Evolutionary conservation across 2,797 vertebrate species (phyloP).

Genomic region (Lindbergichthys nudifrons): DNA sequence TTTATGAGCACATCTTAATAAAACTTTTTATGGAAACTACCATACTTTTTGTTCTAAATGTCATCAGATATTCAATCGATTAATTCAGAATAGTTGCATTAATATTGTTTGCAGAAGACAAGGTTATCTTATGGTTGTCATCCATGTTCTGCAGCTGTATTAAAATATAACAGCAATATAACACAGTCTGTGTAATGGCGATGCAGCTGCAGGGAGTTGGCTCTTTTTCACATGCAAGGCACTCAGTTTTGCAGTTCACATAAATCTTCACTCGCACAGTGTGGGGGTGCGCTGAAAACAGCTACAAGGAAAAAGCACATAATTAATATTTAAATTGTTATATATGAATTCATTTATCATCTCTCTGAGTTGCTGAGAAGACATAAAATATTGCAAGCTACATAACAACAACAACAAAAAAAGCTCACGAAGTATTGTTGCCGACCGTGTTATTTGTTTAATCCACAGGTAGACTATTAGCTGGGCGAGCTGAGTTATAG

Average conservation of each 20-base stretch:
- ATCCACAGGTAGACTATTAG: constrained; percentile 67
- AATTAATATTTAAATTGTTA: constrained; percentile 45
- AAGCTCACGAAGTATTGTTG: constrained; percentile 33
- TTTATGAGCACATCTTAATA: background rate
- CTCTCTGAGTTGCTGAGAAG: constrained; percentile 27
- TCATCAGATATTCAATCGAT: background rate
- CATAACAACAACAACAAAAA: constrained; percentile 33
- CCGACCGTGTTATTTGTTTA: constrained; percentile 42
- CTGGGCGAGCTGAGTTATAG: constrained; percentile 57
- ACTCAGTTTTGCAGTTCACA: background rate
- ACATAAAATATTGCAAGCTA: constrained; percentile 29
- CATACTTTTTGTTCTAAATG: background rate
- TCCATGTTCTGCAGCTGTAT: constrained; percentile 1
- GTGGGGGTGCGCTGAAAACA: constrained; percentile 23
- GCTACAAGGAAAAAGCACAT: constrained; percentile 32
- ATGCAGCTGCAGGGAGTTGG: constrained; percentile 20
- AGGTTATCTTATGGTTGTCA: background rate
- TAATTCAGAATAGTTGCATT: background rate
- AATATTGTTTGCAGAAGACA: background rate
- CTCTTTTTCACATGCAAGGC: constrained; percentile 3
- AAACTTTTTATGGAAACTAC: background rate
- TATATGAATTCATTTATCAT: constrained; percentile 35
- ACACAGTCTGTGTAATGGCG: background rate
- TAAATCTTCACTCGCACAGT: constrained; percentile 24
- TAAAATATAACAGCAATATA: constrained; percentile 17